phyloP scores from a whole-genome alignment of 2,888 invertebrate genomes.

The Sclerodermus sp. region DNA sequence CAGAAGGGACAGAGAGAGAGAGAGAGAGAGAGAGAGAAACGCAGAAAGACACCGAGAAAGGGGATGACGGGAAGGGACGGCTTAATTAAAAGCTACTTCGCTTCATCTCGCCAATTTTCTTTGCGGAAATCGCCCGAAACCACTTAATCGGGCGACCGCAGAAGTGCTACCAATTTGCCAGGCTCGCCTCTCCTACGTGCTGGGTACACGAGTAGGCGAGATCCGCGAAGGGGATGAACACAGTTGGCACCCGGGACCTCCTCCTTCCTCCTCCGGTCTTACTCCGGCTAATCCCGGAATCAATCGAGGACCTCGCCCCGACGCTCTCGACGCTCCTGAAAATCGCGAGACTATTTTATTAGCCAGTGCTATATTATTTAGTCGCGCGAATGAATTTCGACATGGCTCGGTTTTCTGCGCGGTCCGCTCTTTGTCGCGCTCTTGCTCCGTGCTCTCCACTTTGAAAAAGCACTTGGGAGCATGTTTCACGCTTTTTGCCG shows the following conservation, averaged over 20 bases:
- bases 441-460: neutral
- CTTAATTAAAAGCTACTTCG: conserved; percentile 33
- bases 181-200: conserved; percentile 40
- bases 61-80: too few relatives aligned
- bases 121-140: conserved; percentile 44
- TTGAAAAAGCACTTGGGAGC: neutral
- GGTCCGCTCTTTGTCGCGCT: neutral
- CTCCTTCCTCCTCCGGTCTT: too few relatives aligned
- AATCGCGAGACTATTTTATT: too few relatives aligned
- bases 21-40: too few relatives aligned
- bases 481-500: conserved; percentile 26
- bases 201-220: conserved; percentile 18
- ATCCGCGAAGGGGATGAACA: conserved; percentile 38
- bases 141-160: conserved; percentile 52
- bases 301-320: conserved; percentile 38
- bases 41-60: too few relatives aligned
- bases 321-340: too few relatives aligned
- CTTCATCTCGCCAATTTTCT: conserved; percentile 33
- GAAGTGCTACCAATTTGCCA: conserved; percentile 52
- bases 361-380: too few relatives aligned
- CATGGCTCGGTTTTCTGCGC: conserved; percentile 2
- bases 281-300: conserved; percentile 41
- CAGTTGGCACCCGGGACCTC: conserved; percentile 46
- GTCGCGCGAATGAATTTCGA: conserved; percentile 18
- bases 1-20: conserved; percentile 27